Evolutionary conservation across 1,140 invertebrate species (phyloP).

Genomic region (Aphidius gifuensis): DNA sequence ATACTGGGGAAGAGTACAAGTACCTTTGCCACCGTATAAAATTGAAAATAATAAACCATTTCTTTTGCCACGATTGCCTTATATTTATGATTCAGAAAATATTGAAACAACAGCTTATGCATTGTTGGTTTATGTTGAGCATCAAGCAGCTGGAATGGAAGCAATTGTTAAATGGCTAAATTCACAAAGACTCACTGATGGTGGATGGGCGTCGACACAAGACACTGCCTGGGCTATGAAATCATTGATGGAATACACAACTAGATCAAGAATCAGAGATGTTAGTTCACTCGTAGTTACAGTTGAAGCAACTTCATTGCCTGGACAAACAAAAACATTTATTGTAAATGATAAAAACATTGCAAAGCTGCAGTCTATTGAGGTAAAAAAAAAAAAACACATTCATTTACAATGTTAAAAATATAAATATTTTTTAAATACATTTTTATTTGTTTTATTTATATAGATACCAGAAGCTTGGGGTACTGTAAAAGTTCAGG

Average conservation of each 20-base stretch:
- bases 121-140: constrained; percentile 80
- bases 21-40: constrained; percentile 77
- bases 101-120: constrained; percentile 92
- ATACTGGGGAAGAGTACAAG: constrained; percentile 78
- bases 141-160: constrained; percentile 76
- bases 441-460: constrained; percentile 39
- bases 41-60: constrained; percentile 89
- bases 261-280: constrained; percentile 78
- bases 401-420: constrained; percentile 13
- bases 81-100: constrained; percentile 86
- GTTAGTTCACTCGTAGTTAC: constrained; percentile 80
- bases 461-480: constrained; percentile 79
- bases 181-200: constrained; percentile 83
- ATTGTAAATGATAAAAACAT: constrained; percentile 74
- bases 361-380: constrained; percentile 70
- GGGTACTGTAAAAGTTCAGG: constrained; percentile 87
- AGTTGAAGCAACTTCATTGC: constrained; percentile 81
- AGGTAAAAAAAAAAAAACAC: constrained; percentile 52
- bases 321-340: constrained; percentile 63
- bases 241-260: constrained; percentile 86
- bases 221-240: constrained; percentile 87
- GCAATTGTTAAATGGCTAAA: constrained; percentile 92
- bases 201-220: constrained; percentile 93
- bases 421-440: constrained; percentile 4
- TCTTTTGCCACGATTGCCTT: constrained; percentile 79